These are phyloP conservation scores for Chaunax sp. DNA, from an alignment of 2,797 vertebrate species.

Conservation along the genomic window DNA sequence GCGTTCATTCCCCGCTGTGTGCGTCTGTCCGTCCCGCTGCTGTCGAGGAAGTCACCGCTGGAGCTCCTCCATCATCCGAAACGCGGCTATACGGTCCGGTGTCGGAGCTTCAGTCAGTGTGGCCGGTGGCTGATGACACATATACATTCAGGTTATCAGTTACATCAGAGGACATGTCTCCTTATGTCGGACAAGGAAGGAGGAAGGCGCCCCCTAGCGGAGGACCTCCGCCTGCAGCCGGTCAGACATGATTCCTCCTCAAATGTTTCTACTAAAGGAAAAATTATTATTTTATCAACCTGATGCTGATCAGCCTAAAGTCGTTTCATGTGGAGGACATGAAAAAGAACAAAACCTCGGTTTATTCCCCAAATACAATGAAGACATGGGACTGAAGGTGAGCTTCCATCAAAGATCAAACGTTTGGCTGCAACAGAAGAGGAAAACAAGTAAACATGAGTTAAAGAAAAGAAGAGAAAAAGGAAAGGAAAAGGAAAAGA, in stretches of 20 bases:
- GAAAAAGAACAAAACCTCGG: too few species aligned
- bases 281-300: too few species aligned
- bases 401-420: too few species aligned
- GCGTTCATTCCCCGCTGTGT: slow-evolving; percentile 14
- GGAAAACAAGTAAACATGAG: too few species aligned
- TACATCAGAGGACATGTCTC: slow-evolving; percentile 31
- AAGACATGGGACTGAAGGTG: too few species aligned
- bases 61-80: slow-evolving; percentile 7
- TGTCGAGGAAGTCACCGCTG: slow-evolving; percentile 25
- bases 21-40: slow-evolving; percentile 17
- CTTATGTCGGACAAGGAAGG: background rate
- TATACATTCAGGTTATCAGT: slow-evolving; percentile 14
- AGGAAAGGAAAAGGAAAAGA: too few species aligned
- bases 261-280: background rate
- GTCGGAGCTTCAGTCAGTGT: background rate
- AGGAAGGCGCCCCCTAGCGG: slow-evolving; percentile 55
- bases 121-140: background rate
- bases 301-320: too few species aligned
- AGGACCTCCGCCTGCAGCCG: background rate
- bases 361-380: too few species aligned
- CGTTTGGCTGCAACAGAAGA: too few species aligned
- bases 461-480: too few species aligned
- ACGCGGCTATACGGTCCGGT: slow-evolving; percentile 14
- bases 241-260: background rate
- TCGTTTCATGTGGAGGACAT: too few species aligned